Evolutionary conservation across 1,140 invertebrate species (phyloP), one percentile per base, ranked within the genome.

Genomic region (Drosophila pandora): DNA sequence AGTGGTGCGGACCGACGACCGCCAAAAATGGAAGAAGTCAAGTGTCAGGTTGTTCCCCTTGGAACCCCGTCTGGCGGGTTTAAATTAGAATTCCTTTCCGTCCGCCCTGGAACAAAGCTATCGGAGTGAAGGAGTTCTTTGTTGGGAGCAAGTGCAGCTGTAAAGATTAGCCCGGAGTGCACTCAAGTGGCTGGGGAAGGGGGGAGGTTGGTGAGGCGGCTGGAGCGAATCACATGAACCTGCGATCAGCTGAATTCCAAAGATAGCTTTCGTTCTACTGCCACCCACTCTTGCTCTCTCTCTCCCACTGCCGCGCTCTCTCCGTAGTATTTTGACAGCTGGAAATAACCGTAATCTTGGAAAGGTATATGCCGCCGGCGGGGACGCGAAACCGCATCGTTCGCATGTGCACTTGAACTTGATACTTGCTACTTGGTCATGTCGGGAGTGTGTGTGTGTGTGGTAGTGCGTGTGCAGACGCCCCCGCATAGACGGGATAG

Each of bases 191-290:
- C 30, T 2, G 30, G 8, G 30, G 9, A n/a, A n/a, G 8, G 30
- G 30, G 30, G n/a, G n/a, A n/a, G n/a, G n/a, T n/a, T n/a, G n/a
- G n/a, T n/a, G n/a, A n/a, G n/a, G 30, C 2, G 30, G 7, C 39
- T 28, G 17, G 25, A 25, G 23, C 30, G 9, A 63, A 60, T 67
- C 63, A 64, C 63, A 64, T 77, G 63, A 77, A 71, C 55, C 48
- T 34, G 55, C 28, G 69, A 57, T 72, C 56, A 71, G 58, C 50
- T 50, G 45, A 69, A 72, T 37, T 41, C 22, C 39, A 9, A 55
- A 63, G 63, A 65, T 75, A 64, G 55, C 25, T 25, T 5, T 6
- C 25, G 5, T 28, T 4, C 25, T 6, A 6, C 25, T 28, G 17
- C 25, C 25, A 6, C 25, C 22, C 72, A 50, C 12, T 23, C 43